A percentile compares a stretch with the other conserved stretches of the same genome.
These are phyloP conservation scores for Eleutherodactylus coqui DNA, from an alignment of 2,797 vertebrate species.

Conservation along the genomic window DNA sequence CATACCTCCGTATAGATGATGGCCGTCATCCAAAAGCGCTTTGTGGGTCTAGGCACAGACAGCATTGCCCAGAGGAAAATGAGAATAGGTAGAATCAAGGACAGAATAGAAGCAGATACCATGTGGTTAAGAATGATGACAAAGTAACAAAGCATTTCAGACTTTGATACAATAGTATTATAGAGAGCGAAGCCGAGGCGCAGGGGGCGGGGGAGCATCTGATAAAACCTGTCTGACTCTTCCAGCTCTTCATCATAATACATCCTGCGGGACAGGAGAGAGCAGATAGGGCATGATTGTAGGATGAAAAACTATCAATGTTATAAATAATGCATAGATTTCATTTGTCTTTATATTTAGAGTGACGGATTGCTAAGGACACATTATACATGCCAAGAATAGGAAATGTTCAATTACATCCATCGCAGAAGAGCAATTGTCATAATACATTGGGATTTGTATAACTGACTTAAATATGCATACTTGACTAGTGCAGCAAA, in stretches of 20 bases:
- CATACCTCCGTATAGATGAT: conserved; percentile 83
- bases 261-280: conserved; percentile 65
- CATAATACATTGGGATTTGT: too few species aligned
- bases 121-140: conserved; percentile 79
- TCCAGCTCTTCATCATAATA: conserved; percentile 76
- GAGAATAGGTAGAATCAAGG: conserved; percentile 76
- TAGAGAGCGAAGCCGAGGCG: conserved; percentile 77
- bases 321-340: too few species aligned
- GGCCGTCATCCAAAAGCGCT: conserved; percentile 80
- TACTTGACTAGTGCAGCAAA: background rate
- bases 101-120: conserved; percentile 75
- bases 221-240: conserved; percentile 73
- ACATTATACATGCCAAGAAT: too few species aligned
- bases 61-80: conserved; percentile 82
- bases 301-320: background rate
- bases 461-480: background rate
- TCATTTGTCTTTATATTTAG: too few species aligned
- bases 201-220: conserved; percentile 69
- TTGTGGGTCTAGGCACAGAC: conserved; percentile 78
- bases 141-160: conserved; percentile 81
- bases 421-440: too few species aligned
- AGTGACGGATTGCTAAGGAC: too few species aligned
- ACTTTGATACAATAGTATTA: conserved; percentile 74
- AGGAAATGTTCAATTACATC: too few species aligned
- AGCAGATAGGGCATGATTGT: background rate